A percentile compares a stretch with the other conserved stretches of the same genome.
Conservation (phyloP, 2,888 invertebrate species). For the Venusia cambrica region DNA sequence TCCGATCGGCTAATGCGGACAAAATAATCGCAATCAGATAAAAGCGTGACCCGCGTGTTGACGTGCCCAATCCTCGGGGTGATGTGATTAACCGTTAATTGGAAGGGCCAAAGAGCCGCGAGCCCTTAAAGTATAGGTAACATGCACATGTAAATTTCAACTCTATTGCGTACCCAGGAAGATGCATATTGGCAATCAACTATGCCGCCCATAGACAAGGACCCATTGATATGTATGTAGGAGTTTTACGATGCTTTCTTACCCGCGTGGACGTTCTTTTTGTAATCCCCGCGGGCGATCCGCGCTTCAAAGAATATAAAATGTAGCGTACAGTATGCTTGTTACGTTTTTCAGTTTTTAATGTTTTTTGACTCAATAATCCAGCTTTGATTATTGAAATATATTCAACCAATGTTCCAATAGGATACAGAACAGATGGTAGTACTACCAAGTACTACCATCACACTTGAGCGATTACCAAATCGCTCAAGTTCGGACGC, state of each 20-base stretch:
- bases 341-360: slow-evolving; percentile 15
- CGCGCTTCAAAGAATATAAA: slow-evolving; percentile 45
- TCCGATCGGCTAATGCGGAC: slow-evolving; percentile 14
- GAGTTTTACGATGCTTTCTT: slow-evolving; percentile 70
- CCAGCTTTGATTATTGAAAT: too few species aligned
- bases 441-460: too few species aligned
- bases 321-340: slow-evolving; percentile 25
- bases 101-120: slow-evolving; percentile 38
- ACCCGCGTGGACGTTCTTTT: slow-evolving; percentile 65
- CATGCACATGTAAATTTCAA: too few species aligned
- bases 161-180: too few species aligned
- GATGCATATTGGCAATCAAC: too few species aligned
- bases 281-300: slow-evolving; percentile 57
- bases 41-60: slow-evolving; percentile 30
- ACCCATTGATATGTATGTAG: slow-evolving; percentile 41
- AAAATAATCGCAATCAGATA: slow-evolving; percentile 30
- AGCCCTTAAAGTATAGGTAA: slow-evolving; percentile 31
- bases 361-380: too few species aligned
- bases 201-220: too few species aligned
- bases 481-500: too few species aligned
- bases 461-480: too few species aligned
- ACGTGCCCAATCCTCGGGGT: slow-evolving; percentile 34
- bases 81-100: slow-evolving; percentile 50
- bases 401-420: too few species aligned
- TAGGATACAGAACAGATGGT: too few species aligned